Percentiles rank a stretch among this genome's conserved stretches.
These are phyloP conservation scores for Micrasema minimum DNA, from an alignment of 1,140 invertebrate genomes.

Conservation along the genomic window DNA sequence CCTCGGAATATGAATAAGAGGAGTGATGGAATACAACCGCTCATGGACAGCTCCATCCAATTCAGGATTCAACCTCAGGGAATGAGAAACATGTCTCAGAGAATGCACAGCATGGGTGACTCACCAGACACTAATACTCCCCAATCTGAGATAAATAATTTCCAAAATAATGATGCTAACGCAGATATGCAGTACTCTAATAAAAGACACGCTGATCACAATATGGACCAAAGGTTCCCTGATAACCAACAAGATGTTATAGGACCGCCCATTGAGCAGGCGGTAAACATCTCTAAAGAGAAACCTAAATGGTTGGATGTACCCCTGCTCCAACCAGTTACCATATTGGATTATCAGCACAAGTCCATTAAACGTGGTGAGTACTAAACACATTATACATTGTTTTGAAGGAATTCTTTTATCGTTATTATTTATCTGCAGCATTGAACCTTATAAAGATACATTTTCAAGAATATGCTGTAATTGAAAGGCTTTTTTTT, in stretches of 20 bases:
- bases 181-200: background rate
- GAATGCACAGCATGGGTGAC: background rate
- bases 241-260: background rate
- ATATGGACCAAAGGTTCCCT: background rate
- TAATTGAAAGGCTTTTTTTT: too few species aligned
- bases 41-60: slow-evolving; percentile 1
- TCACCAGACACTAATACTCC: background rate
- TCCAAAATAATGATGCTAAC: slow-evolving; percentile 10
- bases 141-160: slow-evolving; percentile 11
- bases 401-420: background rate
- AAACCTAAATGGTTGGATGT: slow-evolving; percentile 60
- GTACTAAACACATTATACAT: background rate
- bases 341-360: slow-evolving; percentile 80
- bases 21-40: slow-evolving; percentile 2
- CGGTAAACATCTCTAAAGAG: background rate
- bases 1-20: too few species aligned
- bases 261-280: background rate
- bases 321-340: slow-evolving; percentile 65
- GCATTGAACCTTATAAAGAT: too few species aligned
- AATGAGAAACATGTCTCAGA: background rate
- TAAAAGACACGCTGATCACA: background rate
- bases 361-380: slow-evolving; percentile 62
- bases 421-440: background rate
- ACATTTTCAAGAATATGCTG: too few species aligned
- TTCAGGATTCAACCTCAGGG: background rate